Evolutionary conservation across 2,113 vertebrate species (phyloP).

Genomic region (Percina caprodes): DNA sequence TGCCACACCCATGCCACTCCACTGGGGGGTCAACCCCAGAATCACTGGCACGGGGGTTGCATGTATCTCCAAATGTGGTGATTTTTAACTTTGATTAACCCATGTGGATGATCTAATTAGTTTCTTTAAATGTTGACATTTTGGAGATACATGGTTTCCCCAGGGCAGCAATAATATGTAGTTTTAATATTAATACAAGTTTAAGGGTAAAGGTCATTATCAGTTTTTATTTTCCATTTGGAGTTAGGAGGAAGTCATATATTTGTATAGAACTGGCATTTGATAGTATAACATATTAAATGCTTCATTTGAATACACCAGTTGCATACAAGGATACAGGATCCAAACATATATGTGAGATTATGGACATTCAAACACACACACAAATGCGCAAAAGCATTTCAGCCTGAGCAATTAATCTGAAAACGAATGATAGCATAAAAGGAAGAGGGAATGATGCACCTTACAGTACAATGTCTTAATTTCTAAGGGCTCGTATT

Average conservation of each 20-base stretch:
- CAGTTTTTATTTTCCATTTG: not conserved
- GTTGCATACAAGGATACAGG: not conserved
- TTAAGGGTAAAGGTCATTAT: not conserved
- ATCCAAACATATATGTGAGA: not conserved
- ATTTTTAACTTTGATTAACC: not conserved
- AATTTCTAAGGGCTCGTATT: not conserved
- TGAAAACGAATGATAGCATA: conserved; percentile 21
- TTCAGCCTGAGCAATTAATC: conserved; percentile 9
- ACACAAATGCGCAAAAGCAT: not conserved
- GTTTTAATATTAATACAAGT: not conserved
- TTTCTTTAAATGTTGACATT: not conserved
- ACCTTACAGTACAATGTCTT: not conserved
- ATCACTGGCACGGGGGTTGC: not conserved
- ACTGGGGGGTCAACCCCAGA: conserved; percentile 25
- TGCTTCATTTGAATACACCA: not conserved
- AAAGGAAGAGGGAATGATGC: conserved; percentile 1
- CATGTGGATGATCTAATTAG: not conserved
- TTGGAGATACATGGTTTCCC: not conserved
- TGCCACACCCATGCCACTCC: conserved; percentile 27
- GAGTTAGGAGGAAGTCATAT: not conserved
- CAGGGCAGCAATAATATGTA: not conserved
- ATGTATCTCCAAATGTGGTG: not conserved
- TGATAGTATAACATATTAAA: not conserved
- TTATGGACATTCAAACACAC: not conserved
- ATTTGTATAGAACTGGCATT: not conserved